A percentile compares a stretch with the other conserved stretches of the same genome.
These are phyloP conservation scores for Muscicapa comitata DNA, from an alignment of 2,797 vertebrate genomes.

Conservation along the genomic window DNA sequence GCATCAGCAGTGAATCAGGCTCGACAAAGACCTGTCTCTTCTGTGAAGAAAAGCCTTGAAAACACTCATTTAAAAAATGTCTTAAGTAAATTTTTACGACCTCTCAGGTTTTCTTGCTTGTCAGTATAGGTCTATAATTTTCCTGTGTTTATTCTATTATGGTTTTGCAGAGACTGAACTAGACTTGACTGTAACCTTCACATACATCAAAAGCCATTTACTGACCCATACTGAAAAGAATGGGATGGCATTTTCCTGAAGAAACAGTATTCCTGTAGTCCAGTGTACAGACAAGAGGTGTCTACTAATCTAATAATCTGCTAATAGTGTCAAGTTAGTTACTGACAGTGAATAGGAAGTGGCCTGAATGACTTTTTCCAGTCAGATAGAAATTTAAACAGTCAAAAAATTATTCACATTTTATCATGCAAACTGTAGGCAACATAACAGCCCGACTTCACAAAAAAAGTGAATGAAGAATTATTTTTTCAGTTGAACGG, in stretches of 20 bases:
- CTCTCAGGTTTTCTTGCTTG: background rate
- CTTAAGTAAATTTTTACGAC: background rate
- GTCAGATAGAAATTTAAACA: background rate
- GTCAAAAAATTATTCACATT: background rate
- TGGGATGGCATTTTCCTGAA: background rate
- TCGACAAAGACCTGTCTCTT: background rate
- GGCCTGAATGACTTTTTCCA: background rate
- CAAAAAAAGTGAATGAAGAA: background rate
- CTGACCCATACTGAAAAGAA: background rate
- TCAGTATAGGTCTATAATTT: background rate
- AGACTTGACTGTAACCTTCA: background rate
- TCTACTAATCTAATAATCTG: background rate
- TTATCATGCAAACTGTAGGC: background rate
- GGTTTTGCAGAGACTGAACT: background rate
- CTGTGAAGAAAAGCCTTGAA: background rate
- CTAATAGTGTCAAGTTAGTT: background rate
- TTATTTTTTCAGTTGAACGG: background rate
- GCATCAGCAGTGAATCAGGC: background rate
- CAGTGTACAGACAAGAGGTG: rapidly evolving
- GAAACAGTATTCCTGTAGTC: background rate
- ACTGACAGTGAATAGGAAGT: background rate
- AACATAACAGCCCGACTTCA: background rate
- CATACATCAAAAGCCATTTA: background rate
- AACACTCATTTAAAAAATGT: background rate
- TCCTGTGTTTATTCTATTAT: background rate